Evolutionary conservation across 2,797 vertebrate species (phyloP).

Genomic region (Aulostomus chinensis): DNA sequence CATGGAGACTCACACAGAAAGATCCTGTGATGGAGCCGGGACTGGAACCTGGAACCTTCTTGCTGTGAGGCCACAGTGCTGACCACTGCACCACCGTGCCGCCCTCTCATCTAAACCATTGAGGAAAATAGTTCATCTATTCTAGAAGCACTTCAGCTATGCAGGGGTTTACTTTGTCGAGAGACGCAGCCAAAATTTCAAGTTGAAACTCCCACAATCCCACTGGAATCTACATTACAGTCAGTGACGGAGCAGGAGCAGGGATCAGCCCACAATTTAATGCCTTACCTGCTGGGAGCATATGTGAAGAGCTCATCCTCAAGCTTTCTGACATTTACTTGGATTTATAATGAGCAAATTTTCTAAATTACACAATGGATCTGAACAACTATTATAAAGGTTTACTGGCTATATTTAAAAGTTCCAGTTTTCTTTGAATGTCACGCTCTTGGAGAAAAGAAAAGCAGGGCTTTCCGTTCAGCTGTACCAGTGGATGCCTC

Average conservation of each 20-base stretch:
- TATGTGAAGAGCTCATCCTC: not conserved
- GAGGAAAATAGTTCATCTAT: slow-evolving; percentile 1
- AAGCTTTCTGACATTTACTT: not conserved
- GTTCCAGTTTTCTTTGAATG: not conserved
- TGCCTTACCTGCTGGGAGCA: not conserved
- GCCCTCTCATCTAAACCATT: no score
- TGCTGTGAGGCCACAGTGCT: no score
- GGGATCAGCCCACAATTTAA: not conserved
- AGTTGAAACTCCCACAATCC: no score
- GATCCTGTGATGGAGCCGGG: no score
- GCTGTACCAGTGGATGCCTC: not conserved
- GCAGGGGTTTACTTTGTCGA: no score
- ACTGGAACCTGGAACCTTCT: no score
- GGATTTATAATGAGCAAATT: not conserved
- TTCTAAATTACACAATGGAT: not conserved
- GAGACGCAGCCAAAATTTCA: no score
- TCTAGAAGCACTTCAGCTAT: not conserved
- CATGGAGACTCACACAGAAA: no score
- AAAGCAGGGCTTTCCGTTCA: no score
- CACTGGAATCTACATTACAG: no score
- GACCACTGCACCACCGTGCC: no score
- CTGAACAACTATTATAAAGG: not conserved
- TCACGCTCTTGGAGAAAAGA: not conserved
- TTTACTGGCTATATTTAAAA: not conserved
- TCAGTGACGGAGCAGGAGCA: no score